A percentile compares a stretch with the other conserved stretches of the same genome.
These are phyloP conservation scores for Emydoidea blandingii DNA, from an alignment of 2,797 vertebrate genomes.

Conservation along the genomic window DNA sequence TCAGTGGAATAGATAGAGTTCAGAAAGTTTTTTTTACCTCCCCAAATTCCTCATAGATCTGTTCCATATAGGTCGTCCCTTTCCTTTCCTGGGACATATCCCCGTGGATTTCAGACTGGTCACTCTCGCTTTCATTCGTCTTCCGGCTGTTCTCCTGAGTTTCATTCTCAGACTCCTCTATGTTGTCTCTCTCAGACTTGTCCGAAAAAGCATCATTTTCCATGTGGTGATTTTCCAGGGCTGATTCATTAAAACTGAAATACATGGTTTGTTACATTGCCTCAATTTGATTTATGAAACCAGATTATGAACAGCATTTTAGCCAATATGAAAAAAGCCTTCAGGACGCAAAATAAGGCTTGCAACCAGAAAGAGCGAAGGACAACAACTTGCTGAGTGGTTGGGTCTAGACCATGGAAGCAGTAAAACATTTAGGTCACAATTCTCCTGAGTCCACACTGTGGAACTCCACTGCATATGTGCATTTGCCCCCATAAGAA, in stretches of 20 bases:
- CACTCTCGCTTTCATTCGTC: constrained; percentile 91
- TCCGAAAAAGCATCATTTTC: constrained; percentile 94
- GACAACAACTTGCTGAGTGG: neutral
- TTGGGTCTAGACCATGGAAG: neutral
- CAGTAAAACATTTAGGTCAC: neutral
- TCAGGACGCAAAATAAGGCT: neutral
- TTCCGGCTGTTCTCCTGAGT: constrained; percentile 87
- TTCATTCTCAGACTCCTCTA: constrained; percentile 90
- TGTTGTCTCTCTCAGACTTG: constrained; percentile 91
- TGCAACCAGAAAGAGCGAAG: neutral
- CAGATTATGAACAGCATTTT: neutral
- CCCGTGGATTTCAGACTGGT: constrained; percentile 86
- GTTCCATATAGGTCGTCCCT: constrained; percentile 92
- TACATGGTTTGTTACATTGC: constrained; percentile 22
- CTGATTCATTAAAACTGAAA: constrained; percentile 88
- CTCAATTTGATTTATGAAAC: constrained; percentile 32
- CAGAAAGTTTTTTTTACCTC: constrained; percentile 84
- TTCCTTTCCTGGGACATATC: constrained; percentile 82
- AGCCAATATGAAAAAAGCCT: neutral
- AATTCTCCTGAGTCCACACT: neutral
- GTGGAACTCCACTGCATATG: neutral
- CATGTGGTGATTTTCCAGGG: constrained; percentile 85
- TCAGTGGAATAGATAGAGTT: neutral
- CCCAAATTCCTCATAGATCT: constrained; percentile 92
- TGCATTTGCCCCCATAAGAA: neutral